Conservation (phyloP, 2,797 vertebrate species). For the Natrix natrix region DNA sequence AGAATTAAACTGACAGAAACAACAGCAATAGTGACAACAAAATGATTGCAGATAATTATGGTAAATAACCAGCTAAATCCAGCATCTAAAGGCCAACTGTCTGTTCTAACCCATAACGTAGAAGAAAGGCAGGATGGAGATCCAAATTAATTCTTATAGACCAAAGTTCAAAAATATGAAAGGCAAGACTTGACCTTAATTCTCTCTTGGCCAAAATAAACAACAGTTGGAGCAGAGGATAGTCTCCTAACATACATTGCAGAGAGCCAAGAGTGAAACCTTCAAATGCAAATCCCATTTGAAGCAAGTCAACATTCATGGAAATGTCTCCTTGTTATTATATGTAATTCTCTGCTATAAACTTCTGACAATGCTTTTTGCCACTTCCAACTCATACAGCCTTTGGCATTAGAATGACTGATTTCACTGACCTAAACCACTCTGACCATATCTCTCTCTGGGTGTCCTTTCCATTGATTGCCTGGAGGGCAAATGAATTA, state of each 20-base stretch:
- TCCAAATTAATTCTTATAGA: background rate
- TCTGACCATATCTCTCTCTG: background rate
- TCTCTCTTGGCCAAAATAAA: background rate
- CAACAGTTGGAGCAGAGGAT: background rate
- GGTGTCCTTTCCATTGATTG: background rate
- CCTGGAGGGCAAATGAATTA: constrained; percentile 17
- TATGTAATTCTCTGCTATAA: constrained; percentile 20
- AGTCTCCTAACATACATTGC: background rate
- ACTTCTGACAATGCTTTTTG: constrained; percentile 20
- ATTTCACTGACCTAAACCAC: constrained; percentile 16
- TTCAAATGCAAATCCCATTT: background rate
- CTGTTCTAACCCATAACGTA: background rate
- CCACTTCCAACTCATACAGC: constrained; percentile 1
- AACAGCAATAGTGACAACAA: background rate
- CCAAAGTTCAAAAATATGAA: background rate
- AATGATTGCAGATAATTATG: background rate
- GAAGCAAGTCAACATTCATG: constrained; percentile 1
- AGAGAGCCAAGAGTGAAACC: background rate
- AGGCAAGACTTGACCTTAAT: background rate
- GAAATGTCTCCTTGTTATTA: constrained; percentile 12
- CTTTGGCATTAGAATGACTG: constrained; percentile 1
- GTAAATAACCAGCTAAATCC: background rate
- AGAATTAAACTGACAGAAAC: background rate
- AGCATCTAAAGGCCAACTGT: background rate
- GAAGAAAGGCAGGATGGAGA: background rate